Evolutionary conservation across 2,113 vertebrate genomes (phyloP).

Genomic region (Sylvia atricapilla): DNA sequence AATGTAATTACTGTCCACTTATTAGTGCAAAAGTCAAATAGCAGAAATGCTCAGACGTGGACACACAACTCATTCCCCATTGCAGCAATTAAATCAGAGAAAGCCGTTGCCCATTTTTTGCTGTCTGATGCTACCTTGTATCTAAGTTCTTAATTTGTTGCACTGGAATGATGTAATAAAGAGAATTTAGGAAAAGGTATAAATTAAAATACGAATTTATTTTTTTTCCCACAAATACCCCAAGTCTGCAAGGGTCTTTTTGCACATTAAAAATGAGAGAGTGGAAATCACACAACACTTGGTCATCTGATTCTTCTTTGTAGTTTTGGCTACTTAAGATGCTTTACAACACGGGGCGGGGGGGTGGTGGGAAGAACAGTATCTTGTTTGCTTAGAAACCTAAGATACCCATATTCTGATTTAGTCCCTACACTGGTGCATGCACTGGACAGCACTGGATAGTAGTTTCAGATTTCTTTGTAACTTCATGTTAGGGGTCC

Average conservation of each 20-base stretch:
- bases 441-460: not conserved
- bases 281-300: not conserved
- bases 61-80: not conserved
- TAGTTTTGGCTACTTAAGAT: not conserved
- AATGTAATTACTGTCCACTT: not conserved
- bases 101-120: not conserved
- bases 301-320: not conserved
- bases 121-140: not conserved
- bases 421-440: not conserved
- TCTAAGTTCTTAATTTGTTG: not conserved
- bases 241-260: not conserved
- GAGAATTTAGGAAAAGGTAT: not conserved
- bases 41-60: not conserved
- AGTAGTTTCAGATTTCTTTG: not conserved
- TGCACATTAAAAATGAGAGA: not conserved
- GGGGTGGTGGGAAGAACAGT: too few relatives aligned
- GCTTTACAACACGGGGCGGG: not conserved
- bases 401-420: not conserved
- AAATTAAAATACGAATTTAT: not conserved
- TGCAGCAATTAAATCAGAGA: fast-evolving
- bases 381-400: not conserved
- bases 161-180: not conserved
- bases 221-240: not conserved
- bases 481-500: not conserved
- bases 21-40: not conserved